Conservation (phyloP, 2,113 vertebrate species). For the Typhlomys cinereus region DNA sequence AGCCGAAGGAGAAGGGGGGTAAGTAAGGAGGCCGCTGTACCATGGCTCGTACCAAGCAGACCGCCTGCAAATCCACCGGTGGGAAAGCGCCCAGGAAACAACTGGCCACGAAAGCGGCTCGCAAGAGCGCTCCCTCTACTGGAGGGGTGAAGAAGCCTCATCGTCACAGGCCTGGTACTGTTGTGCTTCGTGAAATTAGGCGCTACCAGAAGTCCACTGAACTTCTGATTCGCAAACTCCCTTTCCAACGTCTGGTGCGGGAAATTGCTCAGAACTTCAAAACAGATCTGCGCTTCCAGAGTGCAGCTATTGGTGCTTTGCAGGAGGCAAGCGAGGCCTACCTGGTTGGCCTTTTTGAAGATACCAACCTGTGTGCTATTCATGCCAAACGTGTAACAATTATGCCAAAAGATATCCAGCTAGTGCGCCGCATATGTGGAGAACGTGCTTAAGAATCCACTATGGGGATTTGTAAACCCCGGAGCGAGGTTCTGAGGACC, state of each 20-base stretch:
- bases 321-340: conserved; percentile 78
- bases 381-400: too few species aligned
- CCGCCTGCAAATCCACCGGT: conserved; percentile 85
- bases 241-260: conserved; percentile 90
- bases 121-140: conserved; percentile 87
- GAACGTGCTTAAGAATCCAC: neutral
- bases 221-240: conserved; percentile 90
- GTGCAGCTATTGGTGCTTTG: conserved; percentile 91
- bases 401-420: too few species aligned
- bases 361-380: too few species aligned
- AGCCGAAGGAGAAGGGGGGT: too few species aligned
- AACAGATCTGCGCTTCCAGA: conserved; percentile 92
- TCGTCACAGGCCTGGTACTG: conserved; percentile 89
- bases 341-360: too few species aligned
- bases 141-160: conserved; percentile 88
- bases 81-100: conserved; percentile 86
- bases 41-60: conserved; percentile 87
- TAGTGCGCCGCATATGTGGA: too few species aligned
- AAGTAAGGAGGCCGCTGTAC: too few species aligned
- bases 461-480: too few species aligned
- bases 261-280: conserved; percentile 94
- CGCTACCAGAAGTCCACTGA: conserved; percentile 91
- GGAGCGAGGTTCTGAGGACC: too few species aligned
- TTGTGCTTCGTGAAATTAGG: conserved; percentile 90
- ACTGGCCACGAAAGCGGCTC: conserved; percentile 86